phyloP scores from a whole-genome alignment of 2,797 vertebrate species.

The Gambusia yucatana region DNA sequence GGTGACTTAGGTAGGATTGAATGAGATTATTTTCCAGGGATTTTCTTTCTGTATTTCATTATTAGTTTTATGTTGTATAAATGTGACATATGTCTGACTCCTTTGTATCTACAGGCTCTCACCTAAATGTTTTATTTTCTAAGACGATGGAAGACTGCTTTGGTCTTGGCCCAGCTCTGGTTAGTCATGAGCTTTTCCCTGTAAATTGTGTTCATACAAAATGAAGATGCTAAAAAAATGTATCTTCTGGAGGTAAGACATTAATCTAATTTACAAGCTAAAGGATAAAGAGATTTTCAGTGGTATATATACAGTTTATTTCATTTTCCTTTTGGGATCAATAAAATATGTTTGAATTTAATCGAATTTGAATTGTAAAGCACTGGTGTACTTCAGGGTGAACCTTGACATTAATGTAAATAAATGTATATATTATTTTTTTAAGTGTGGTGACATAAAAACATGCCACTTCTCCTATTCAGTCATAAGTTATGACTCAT shows the following conservation, averaged over 20 bases:
- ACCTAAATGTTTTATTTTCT: background rate
- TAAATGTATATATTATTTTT: background rate
- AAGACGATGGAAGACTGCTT: background rate
- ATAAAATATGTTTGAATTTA: no score
- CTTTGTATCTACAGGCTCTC: no score
- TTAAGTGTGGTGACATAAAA: background rate
- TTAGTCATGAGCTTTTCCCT: background rate
- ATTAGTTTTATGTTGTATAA: no score
- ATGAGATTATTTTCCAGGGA: no score
- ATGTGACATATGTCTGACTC: no score
- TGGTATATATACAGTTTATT: background rate
- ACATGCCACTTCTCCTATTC: background rate
- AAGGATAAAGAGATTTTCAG: background rate
- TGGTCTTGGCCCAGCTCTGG: background rate
- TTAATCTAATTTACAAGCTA: background rate
- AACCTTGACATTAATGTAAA: background rate
- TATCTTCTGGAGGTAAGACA: background rate
- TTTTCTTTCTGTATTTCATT: no score
- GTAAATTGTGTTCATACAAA: background rate
- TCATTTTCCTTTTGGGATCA: no score
- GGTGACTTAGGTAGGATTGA: no score
- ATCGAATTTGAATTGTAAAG: background rate
- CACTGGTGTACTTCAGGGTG: background rate
- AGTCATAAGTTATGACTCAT: background rate
- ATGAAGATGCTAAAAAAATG: background rate